Evolutionary conservation across 2,888 invertebrate genomes (phyloP), one percentile per base, ranked within the genome.

Genomic region (Hoplodrina ambigua): DNA sequence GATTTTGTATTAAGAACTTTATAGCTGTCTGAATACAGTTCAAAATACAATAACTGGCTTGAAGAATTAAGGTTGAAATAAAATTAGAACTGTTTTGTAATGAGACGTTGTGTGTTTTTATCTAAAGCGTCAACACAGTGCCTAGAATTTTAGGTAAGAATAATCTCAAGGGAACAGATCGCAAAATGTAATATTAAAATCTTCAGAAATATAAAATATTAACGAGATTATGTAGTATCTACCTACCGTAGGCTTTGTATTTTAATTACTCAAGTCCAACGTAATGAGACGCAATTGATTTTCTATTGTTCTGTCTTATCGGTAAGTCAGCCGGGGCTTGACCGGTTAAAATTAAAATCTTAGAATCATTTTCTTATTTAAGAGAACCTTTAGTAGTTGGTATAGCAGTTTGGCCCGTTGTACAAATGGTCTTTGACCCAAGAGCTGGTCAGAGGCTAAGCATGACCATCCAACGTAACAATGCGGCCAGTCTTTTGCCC

Each of bases 141-240:
- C 11, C 44, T 15, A 49, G 33, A 69, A 65, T 58, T 54, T 65
- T 46, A 61, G 56, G 37, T 20, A 60, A 64, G 49, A 41, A 41
- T n/a, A 25, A 60, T 64, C 69, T 75, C 75, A 13, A 19, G 54
- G 75, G 64, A 69, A 64, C 41, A 41, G 44, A 64, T 54, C 37
- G 41, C 19, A 46, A 50, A 15, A 33, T 49, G 6, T 64, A 69
- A 69, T 80, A 75, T 69, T 64, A 69, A 75, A 80, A 65, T 62
- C n/a, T 65, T 69, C n/a, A 19, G 10, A 33, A 58, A 69, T 58
- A 58, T 69, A 52, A 76, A 58, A 59, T 55, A 59, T 79, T 62
- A 67, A 79, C 8, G 49, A 62, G 37, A 56, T 50, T 15, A 46
- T 37, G n/a, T 52, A 69, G 13, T 46, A 53, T 53, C 33, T n/a